Evolutionary conservation across 2,113 vertebrate species (phyloP).

Genomic region (Isichthys henryi): DNA sequence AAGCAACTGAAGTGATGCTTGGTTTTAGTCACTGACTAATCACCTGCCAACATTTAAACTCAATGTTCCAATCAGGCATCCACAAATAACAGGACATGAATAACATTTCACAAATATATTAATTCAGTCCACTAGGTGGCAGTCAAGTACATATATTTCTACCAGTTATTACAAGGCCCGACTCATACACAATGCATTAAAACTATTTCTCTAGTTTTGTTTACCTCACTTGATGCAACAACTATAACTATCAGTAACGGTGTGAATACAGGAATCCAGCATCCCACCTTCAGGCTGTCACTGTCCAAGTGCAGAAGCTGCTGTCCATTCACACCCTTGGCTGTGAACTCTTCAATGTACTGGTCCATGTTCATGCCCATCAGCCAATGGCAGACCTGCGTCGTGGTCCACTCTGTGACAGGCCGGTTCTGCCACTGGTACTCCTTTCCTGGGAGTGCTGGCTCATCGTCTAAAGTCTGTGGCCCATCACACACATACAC

Average conservation of each 20-base stretch:
- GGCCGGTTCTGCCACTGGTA: conserved; percentile 71
- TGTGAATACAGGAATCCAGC: neutral
- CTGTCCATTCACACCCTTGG: conserved; percentile 64
- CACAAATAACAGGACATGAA: neutral
- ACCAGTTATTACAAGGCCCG: neutral
- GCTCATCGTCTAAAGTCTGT: conserved; percentile 71
- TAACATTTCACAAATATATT: neutral
- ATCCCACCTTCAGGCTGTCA: conserved; percentile 72
- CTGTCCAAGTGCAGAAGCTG: conserved; percentile 71
- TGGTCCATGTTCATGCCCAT: conserved; percentile 76
- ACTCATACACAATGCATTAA: neutral
- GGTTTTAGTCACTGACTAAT: neutral
- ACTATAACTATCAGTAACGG: neutral
- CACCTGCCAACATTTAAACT: neutral
- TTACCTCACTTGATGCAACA: neutral
- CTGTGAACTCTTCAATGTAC: conserved; percentile 62
- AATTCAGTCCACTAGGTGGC: conserved; percentile 10
- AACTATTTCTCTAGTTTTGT: neutral
- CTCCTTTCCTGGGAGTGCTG: conserved; percentile 58
- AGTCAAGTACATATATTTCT: neutral
- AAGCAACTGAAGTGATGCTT: neutral
- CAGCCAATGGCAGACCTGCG: conserved; percentile 76
- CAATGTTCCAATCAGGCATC: neutral
- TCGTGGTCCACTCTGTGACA: conserved; percentile 70
- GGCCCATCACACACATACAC: neutral